Percentiles rank a stretch among this genome's conserved stretches.
Conservation (phyloP, 2,113 vertebrate genomes). For the Tenebrosternarchus preto region DNA sequence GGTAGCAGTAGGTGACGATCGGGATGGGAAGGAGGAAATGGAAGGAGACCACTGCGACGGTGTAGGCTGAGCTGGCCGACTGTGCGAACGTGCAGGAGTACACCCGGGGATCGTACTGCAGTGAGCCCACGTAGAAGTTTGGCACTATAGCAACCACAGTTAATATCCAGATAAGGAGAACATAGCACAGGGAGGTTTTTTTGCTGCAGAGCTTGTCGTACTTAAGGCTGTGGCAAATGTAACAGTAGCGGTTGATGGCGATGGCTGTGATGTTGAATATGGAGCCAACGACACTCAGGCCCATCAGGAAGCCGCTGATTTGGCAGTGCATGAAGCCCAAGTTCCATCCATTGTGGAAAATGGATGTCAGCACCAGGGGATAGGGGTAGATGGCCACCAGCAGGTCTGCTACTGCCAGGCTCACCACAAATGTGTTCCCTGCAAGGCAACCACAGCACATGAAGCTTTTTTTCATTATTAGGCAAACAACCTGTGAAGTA, state of each 20-base stretch:
- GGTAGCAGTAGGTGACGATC: conserved; percentile 82
- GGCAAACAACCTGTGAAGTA: neutral
- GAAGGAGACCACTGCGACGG: conserved; percentile 83
- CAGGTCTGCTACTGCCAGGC: conserved; percentile 83
- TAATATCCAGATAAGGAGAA: conserved; percentile 80
- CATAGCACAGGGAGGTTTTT: conserved; percentile 78
- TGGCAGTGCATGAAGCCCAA: conserved; percentile 83
- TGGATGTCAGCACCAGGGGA: conserved; percentile 81
- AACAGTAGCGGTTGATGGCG: conserved; percentile 85
- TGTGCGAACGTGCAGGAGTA: conserved; percentile 84
- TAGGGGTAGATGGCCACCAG: conserved; percentile 85
- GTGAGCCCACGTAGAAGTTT: conserved; percentile 77
- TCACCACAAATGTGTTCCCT: conserved; percentile 88
- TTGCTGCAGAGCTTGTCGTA: conserved; percentile 82
- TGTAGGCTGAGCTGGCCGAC: conserved; percentile 80
- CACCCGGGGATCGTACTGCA: conserved; percentile 82
- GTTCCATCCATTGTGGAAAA: conserved; percentile 83
- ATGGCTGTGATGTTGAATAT: conserved; percentile 87
- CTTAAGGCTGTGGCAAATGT: conserved; percentile 84
- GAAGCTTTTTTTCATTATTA: neutral
- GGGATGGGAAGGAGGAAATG: conserved; percentile 83
- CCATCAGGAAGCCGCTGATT: conserved; percentile 84
- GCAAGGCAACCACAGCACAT: conserved; percentile 64
- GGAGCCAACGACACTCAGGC: conserved; percentile 83
- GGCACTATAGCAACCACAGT: conserved; percentile 81